A percentile compares a stretch with the other conserved stretches of the same genome.
Evolutionary conservation across 2,113 vertebrate species (phyloP).

Genomic region (Varanus salvator): DNA sequence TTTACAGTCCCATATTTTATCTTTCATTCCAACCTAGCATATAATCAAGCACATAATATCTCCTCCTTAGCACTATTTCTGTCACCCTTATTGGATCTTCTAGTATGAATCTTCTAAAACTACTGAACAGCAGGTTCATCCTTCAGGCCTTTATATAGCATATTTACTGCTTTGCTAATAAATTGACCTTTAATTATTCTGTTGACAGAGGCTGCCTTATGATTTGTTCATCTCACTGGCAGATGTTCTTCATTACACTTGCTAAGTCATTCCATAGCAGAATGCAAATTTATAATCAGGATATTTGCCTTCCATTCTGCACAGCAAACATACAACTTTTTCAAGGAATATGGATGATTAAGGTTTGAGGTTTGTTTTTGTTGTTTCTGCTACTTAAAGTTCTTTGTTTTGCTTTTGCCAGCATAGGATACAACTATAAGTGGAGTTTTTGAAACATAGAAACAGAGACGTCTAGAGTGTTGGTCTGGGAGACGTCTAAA

Average conservation of each 20-base stretch:
- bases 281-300: slow-evolving; percentile 23
- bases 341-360: background rate
- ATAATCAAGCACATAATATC: background rate
- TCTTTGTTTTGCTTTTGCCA: background rate
- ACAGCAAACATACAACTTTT: background rate
- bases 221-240: slow-evolving; percentile 25
- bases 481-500: too few species aligned
- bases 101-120: slow-evolving; percentile 16
- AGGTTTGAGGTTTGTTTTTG: background rate
- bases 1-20: background rate
- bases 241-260: slow-evolving; percentile 37
- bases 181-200: slow-evolving; percentile 35
- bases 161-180: slow-evolving; percentile 32
- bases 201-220: slow-evolving; percentile 34
- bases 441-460: background rate
- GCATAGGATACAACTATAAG: background rate
- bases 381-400: background rate
- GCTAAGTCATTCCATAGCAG: slow-evolving; percentile 21
- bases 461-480: too few species aligned
- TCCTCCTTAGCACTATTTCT: background rate
- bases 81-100: slow-evolving; percentile 15
- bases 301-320: slow-evolving; percentile 3
- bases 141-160: slow-evolving; percentile 8
- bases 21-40: background rate
- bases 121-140: slow-evolving; percentile 1